These are phyloP conservation scores for Paradoxurus hermaphroditus DNA, from an alignment of 2,113 vertebrate genomes.

Conservation along the genomic window DNA sequence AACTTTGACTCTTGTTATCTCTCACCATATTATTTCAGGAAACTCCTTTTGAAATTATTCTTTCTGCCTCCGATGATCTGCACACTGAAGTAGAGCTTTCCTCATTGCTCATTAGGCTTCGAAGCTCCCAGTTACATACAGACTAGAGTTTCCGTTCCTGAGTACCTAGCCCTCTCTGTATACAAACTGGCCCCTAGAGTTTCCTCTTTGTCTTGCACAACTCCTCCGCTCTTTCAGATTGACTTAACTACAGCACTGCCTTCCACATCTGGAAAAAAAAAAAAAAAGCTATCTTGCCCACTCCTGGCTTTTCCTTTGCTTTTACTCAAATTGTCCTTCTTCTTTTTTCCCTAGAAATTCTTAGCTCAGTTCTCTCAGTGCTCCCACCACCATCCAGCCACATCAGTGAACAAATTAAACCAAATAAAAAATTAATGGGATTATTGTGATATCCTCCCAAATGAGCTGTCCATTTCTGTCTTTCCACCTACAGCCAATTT, in stretches of 20 bases:
- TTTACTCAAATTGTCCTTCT: not conserved
- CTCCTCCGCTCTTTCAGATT: not conserved
- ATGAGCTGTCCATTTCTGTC: not conserved
- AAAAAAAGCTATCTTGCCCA: not conserved
- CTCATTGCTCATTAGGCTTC: not conserved
- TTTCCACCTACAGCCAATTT: not conserved
- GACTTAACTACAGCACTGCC: not conserved
- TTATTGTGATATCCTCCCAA: not conserved
- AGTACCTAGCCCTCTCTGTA: too few species aligned
- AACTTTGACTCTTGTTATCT: not conserved
- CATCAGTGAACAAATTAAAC: not conserved
- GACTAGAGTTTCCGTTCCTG: not conserved
- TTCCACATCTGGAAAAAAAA: not conserved
- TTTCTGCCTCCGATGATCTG: not conserved
- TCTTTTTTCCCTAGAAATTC: not conserved
- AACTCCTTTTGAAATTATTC: not conserved
- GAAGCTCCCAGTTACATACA: not conserved
- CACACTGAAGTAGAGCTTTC: not conserved
- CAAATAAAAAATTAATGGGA: not conserved
- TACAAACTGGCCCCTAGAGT: not conserved
- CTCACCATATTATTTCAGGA: not conserved
- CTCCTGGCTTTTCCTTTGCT: not conserved
- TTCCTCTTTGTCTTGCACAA: not conserved
- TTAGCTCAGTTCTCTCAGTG: not conserved
- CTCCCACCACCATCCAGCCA: not conserved